Conservation (phyloP, 2,888 invertebrate genomes). For the Smittia aterrima region DNA sequence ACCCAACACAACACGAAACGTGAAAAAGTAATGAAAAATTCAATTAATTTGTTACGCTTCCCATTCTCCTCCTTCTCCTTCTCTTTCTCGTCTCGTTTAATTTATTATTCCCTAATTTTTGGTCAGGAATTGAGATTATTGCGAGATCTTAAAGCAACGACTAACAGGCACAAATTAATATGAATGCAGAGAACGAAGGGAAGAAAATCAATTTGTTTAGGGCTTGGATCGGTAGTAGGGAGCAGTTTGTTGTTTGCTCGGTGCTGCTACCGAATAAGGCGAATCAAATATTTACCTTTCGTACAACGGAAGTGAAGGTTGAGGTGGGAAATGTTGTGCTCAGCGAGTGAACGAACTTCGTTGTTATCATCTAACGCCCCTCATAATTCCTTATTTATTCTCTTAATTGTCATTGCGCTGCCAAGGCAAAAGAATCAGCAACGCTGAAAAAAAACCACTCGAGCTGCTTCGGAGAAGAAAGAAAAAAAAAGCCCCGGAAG, state of each 20-base stretch:
- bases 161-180: background rate
- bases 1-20: background rate
- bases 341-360: background rate
- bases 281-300: constrained; percentile 36
- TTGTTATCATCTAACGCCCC: constrained; percentile 5
- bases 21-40: constrained; percentile 35
- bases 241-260: constrained; percentile 27
- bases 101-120: constrained; percentile 34
- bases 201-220: background rate
- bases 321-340: background rate
- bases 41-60: constrained; percentile 25
- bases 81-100: background rate
- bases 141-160: background rate
- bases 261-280: constrained; percentile 19
- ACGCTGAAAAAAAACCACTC: background rate
- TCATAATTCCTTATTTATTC: constrained; percentile 36
- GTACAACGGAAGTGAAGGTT: background rate
- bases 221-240: background rate
- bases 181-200: no score
- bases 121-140: constrained; percentile 21
- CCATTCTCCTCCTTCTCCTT: background rate
- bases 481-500: background rate
- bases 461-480: background rate
- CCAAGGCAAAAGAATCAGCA: background rate
- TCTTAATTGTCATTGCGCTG: constrained; percentile 33